Base-by-base conservation (phyloP, 1,140 invertebrate species). In the Lordiphosa mommai region DNA sequence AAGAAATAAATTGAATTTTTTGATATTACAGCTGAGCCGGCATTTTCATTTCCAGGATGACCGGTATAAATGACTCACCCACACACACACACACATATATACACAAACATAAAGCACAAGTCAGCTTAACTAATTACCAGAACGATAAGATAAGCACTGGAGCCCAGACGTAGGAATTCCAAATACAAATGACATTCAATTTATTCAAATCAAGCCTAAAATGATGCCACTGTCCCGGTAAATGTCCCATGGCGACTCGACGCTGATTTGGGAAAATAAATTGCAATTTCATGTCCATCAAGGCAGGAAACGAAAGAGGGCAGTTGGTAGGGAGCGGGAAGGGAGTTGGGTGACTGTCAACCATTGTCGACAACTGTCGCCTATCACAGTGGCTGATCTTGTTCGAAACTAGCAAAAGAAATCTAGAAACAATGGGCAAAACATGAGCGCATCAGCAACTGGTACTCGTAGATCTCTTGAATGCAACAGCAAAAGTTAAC, bases 201-300 rank as follows among this genome's bases (percentile, higher is more conserved):
- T 84, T 85, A 84, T 84, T 84, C 77, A 84, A 84, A 84, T 84
- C 77, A 84, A 84, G 68, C 61, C 71, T 41, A 68, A 70, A 61
- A 63, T 47, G 29, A 55, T 60, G 65, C 67, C 56, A 33, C 40
- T 6, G 51, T 7, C 34, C 52, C 12, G 20, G 17, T 17, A 29
- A 36, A 64, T 53, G 49, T 60, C 55, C 57, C 57, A 23, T 47
- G 53, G 49, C 33, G 32, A 47, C 38, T 51, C 48, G 61, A 51
- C 67, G 76, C 58, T 49, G 76, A 84, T 76, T 72, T 82, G 37
- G 33, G 67, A 72, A 72, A 82, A 84, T 82, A 82, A 82, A 82
- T 82, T 82, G 76, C 76, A 84, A 84, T 84, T 82, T 69, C 77
- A 76, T 82, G 77, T 82, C 77, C 61, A 84, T 80, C 74, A 80